Evolutionary conservation across 2,888 invertebrate species (phyloP), one percentile per base, ranked within the genome.

Genomic region (Melieria crassipennis): DNA sequence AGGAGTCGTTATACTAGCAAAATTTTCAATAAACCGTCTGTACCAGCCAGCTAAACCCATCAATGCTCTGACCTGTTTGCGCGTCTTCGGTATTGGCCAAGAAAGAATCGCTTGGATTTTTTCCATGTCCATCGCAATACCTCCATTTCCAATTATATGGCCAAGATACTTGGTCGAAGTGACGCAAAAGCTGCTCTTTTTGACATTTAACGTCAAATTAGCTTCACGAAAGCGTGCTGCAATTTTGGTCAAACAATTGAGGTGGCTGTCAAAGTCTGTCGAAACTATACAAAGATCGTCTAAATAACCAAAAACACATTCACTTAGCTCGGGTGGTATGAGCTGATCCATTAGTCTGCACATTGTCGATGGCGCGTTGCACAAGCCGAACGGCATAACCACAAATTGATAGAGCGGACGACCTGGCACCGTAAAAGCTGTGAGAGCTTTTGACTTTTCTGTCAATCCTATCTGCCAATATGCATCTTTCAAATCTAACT

Each of bases 381-480:
- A 16, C 7, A 76, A 64, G 3, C 74, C 73, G 30, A 76, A 77
- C 7, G 75, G 73, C 73, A 75, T 76, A 2, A 71, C 67, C 0
- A 57, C 67, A 50, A 75, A 76, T n/a, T 77, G 76, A 10, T 76
- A 77, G 0, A 76, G 56, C 1, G 78, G 74, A 9, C 75, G 65
- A 30, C 70, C 72, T 0, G 76, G 75, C 0, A 76, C 65, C 4
- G 75, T 72, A 42, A 78, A 77, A 0, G 74, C 73, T 1, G 75
- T 78, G 2, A 63, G 43, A 10, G 67, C 52, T 10, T 70, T 69
- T 1, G 74, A 76, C 7, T 65, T 9, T 11, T 71, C 62, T 2
- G 50, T 64, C 4, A 76, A 10, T 0, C 65, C 70, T 6, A 75
- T 75, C 60, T 78, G 72, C 75, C 75, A 78, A 46, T 73, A 73